Evolutionary conservation across 2,113 vertebrate genomes (phyloP).

Genomic region (Nesospiza acunhae): DNA sequence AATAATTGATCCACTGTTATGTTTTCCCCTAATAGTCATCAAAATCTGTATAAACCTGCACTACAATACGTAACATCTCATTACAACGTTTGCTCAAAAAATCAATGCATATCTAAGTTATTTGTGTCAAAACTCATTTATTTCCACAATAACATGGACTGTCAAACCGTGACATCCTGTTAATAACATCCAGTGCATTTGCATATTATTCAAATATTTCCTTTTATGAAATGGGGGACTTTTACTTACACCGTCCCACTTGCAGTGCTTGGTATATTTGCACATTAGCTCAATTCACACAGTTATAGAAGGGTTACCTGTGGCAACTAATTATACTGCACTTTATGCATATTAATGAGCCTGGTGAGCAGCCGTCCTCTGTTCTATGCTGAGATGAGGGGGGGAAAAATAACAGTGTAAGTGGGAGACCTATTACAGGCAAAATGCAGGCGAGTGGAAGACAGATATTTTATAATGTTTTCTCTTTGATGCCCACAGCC

Average conservation of each 20-base stretch:
- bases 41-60: constrained; percentile 77
- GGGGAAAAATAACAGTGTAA: constrained; percentile 60
- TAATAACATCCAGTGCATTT: constrained; percentile 84
- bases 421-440: constrained; percentile 68
- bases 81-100: constrained; percentile 80
- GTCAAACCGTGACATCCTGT: constrained; percentile 84
- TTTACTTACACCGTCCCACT: constrained; percentile 60
- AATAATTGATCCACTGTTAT: constrained; percentile 76
- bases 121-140: constrained; percentile 89
- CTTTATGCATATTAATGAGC: constrained; percentile 81
- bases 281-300: constrained; percentile 76
- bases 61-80: constrained; percentile 75
- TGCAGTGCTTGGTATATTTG: constrained; percentile 61
- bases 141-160: constrained; percentile 84
- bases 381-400: constrained; percentile 57
- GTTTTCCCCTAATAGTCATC: constrained; percentile 78
- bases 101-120: constrained; percentile 86
- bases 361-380: constrained; percentile 60
- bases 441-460: constrained; percentile 51
- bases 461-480: constrained; percentile 56
- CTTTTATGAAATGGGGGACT: constrained; percentile 76
- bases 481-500: constrained; percentile 54
- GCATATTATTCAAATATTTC: constrained; percentile 86
- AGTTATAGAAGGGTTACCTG: constrained; percentile 82
- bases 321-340: constrained; percentile 81